A percentile compares a stretch with the other conserved stretches of the same genome.
Conservation (phyloP, 2,888 invertebrate species). For the Athrips mouffetella region DNA sequence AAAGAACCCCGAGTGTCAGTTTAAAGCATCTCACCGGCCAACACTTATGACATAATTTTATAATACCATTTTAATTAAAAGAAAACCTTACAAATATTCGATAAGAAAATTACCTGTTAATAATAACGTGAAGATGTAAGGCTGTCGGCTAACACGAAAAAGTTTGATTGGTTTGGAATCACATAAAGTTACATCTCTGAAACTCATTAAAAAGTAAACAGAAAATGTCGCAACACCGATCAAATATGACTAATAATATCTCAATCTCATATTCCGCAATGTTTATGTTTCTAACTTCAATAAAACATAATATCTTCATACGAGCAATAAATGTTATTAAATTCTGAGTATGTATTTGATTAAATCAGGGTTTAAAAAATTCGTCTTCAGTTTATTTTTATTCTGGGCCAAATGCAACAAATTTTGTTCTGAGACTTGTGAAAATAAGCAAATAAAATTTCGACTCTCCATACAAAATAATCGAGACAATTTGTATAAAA, state of each 20-base stretch:
- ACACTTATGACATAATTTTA: slow-evolving; percentile 1
- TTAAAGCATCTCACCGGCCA: no score
- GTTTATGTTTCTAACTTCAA: slow-evolving; percentile 19
- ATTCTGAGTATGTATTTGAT: not conserved
- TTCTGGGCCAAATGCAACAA: no score
- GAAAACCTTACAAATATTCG: no score
- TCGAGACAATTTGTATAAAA: no score
- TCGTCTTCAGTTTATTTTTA: no score
- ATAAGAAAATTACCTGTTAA: slow-evolving; percentile 1
- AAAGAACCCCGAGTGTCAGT: no score
- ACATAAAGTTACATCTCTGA: slow-evolving; percentile 50
- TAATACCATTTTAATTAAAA: no score
- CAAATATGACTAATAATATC: slow-evolving; percentile 45
- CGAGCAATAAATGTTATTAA: slow-evolving; percentile 10
- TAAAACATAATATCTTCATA: slow-evolving; percentile 13
- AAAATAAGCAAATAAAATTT: no score
- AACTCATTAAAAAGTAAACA: slow-evolving; percentile 76
- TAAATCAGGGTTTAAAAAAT: no score
- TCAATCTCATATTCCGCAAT: slow-evolving; percentile 16
- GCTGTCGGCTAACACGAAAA: slow-evolving; percentile 48
- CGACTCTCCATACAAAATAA: no score
- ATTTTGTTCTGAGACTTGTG: no score
- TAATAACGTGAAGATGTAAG: slow-evolving; percentile 13
- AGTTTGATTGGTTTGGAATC: slow-evolving; percentile 75
- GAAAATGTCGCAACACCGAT: slow-evolving; percentile 63